Percentiles rank a stretch among this genome's conserved stretches.
Conservation (phyloP, 2,113 vertebrate genomes). For the Ifrita kowaldi region DNA sequence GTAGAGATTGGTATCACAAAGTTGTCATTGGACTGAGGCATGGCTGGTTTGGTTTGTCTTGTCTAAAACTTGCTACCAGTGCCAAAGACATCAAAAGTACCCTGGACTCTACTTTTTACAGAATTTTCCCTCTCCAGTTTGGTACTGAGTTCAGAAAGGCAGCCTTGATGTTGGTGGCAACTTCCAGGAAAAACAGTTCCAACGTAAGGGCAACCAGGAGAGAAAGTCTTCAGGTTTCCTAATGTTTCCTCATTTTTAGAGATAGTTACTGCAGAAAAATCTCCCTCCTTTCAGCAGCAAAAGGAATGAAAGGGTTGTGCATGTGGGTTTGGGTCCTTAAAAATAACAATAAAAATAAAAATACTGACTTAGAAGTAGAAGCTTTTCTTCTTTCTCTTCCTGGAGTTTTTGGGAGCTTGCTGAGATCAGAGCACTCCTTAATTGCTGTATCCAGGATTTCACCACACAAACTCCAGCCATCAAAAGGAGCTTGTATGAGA, state of each 20-base stretch:
- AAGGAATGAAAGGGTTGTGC: background rate
- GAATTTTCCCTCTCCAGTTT: background rate
- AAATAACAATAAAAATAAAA: background rate
- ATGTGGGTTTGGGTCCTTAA: background rate
- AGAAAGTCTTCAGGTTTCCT: background rate
- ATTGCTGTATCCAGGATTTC: slow-evolving; percentile 28
- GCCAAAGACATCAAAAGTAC: background rate
- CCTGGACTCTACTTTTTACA: background rate
- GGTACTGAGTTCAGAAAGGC: background rate
- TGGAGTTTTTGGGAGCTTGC: background rate
- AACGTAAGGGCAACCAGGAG: background rate
- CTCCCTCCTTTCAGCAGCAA: background rate
- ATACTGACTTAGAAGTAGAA: background rate
- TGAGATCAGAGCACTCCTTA: slow-evolving; percentile 49
- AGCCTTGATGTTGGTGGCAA: background rate
- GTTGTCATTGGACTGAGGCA: background rate
- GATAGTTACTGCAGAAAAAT: background rate
- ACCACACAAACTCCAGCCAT: slow-evolving; percentile 36
- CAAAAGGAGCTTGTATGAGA: slow-evolving; percentile 28
- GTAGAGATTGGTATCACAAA: background rate
- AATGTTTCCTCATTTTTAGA: background rate
- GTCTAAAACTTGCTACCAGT: background rate
- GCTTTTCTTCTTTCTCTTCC: background rate
- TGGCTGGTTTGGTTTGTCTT: background rate
- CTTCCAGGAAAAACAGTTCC: background rate